These are phyloP conservation scores for Oligia fasciuncula DNA, from an alignment of 2,888 invertebrate genomes.

Conservation along the genomic window DNA sequence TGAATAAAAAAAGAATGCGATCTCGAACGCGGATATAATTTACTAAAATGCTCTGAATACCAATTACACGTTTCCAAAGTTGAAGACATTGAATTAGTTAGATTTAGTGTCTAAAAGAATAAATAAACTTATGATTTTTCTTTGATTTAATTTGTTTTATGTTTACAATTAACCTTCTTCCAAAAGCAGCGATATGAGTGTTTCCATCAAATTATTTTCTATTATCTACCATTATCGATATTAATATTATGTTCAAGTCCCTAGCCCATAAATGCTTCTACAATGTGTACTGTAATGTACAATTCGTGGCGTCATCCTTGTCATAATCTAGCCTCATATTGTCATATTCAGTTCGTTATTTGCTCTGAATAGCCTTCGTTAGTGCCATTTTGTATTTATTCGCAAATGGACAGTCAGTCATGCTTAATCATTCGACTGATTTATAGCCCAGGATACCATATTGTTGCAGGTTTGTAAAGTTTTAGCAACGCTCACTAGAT, in stretches of 20 bases:
- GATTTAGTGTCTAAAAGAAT: not conserved
- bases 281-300: slow-evolving; percentile 59
- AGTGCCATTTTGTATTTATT: slow-evolving; percentile 83
- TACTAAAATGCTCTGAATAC: not conserved
- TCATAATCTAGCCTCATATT: slow-evolving; percentile 74
- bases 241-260: not conserved
- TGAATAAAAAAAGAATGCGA: not conserved
- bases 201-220: not conserved
- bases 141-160: not conserved
- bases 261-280: slow-evolving; percentile 39
- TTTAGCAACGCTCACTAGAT: slow-evolving; percentile 44
- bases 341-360: slow-evolving; percentile 75
- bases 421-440: slow-evolving; percentile 81
- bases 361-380: slow-evolving; percentile 86
- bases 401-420: slow-evolving; percentile 79
- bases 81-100: not conserved
- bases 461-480: slow-evolving; percentile 53
- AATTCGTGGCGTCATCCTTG: slow-evolving; percentile 67
- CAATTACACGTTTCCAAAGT: not conserved
- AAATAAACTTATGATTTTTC: not conserved
- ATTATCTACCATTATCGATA: slow-evolving; percentile 28
- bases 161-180: not conserved
- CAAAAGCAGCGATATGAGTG: not conserved
- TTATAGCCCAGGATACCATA: slow-evolving; percentile 67
- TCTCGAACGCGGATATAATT: not conserved